These are phyloP conservation scores for Tympanuchus pallidicinctus DNA, from an alignment of 2,113 vertebrate genomes.

Conservation along the genomic window DNA sequence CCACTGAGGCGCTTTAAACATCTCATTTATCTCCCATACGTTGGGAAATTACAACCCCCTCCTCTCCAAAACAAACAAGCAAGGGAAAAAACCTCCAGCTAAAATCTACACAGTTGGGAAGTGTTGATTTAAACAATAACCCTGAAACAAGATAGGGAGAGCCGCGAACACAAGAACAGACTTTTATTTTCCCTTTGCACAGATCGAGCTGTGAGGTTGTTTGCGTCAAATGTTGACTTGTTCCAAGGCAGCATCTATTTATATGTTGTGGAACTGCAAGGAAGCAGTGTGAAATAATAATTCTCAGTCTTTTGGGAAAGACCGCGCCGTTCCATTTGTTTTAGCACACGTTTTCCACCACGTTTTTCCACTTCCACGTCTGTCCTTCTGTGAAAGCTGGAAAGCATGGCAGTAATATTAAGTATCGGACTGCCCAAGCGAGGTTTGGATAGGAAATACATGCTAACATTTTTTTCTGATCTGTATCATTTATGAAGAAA, in stretches of 20 bases:
- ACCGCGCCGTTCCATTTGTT: neutral
- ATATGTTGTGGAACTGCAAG: neutral
- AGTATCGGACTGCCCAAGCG: rapidly evolving
- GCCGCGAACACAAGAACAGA: neutral
- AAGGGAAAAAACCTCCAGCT: slow-evolving; percentile 33
- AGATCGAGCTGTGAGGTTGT: slow-evolving; percentile 26
- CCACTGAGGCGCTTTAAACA: slow-evolving; percentile 62
- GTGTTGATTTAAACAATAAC: slow-evolving; percentile 60
- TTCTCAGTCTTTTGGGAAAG: neutral
- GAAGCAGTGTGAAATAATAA: neutral
- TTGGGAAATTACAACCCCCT: slow-evolving; percentile 60
- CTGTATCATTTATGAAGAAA: neutral
- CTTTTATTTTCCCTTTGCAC: neutral
- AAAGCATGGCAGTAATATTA: neutral
- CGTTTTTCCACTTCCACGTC: neutral
- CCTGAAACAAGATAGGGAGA: slow-evolving; percentile 34
- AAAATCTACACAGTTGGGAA: slow-evolving; percentile 53
- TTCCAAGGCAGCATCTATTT: slow-evolving; percentile 13
- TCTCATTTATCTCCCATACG: slow-evolving; percentile 66
- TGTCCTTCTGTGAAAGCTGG: neutral
- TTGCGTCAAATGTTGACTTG: slow-evolving; percentile 24
- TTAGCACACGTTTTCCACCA: rapidly evolving
- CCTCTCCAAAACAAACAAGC: slow-evolving; percentile 55
- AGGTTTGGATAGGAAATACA: neutral
- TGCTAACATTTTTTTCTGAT: neutral